Conservation (phyloP, 2,888 invertebrate species). For the Cosmia pyralina region DNA sequence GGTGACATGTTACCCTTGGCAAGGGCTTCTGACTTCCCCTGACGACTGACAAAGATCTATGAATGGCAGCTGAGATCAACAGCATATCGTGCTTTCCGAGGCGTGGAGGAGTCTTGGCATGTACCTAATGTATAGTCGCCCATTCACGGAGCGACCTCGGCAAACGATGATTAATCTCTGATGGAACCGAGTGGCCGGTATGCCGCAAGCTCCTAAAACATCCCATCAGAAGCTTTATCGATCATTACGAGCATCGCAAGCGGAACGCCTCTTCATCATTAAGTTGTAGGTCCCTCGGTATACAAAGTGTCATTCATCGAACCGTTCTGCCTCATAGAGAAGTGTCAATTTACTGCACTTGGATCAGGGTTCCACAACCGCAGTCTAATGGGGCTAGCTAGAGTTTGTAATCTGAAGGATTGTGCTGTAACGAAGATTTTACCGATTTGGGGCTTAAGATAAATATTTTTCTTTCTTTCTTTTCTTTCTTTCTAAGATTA, state of each 20-base stretch:
- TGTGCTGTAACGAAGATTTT: background rate
- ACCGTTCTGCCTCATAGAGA: conserved; percentile 1
- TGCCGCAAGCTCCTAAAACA: background rate
- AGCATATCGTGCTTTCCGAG: too few species aligned
- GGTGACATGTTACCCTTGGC: background rate
- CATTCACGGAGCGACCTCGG: background rate
- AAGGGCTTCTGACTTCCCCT: background rate
- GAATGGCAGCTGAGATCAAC: too few species aligned
- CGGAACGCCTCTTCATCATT: conserved; percentile 19
- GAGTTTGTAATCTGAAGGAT: conserved; percentile 12
- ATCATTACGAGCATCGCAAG: background rate
- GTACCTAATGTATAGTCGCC: too few species aligned
- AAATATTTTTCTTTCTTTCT: too few species aligned
- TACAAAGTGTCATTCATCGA: conserved; percentile 20
- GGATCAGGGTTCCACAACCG: background rate
- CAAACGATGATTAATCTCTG: background rate
- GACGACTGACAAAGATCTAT: too few species aligned
- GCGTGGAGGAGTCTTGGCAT: background rate
- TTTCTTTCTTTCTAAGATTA: too few species aligned
- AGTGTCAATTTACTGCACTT: conserved; percentile 24
- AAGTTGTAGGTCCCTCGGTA: conserved; percentile 5
- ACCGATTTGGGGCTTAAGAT: background rate
- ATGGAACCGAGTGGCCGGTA: background rate
- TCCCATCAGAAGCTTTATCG: background rate
- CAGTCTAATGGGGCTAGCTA: background rate